These are phyloP conservation scores for Calonectris borealis DNA, from an alignment of 2,113 vertebrate species.

Conservation along the genomic window DNA sequence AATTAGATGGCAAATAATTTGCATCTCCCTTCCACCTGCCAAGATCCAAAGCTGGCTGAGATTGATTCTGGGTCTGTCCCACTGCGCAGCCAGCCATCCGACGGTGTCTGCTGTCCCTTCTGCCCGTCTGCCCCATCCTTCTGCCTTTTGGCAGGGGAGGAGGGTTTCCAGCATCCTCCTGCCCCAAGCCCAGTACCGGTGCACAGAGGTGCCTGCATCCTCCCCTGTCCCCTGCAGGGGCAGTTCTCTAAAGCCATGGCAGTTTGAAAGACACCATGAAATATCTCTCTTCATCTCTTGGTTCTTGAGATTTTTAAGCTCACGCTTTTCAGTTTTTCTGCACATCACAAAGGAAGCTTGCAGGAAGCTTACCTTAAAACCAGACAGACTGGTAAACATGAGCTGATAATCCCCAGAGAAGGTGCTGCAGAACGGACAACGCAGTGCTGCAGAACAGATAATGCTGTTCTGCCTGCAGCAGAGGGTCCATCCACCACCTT, in stretches of 20 bases:
- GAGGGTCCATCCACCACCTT: not conserved
- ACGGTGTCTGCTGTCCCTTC: not conserved
- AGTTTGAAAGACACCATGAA: not conserved
- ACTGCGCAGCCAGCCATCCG: not conserved
- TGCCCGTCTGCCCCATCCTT: not conserved
- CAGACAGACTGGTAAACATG: not conserved
- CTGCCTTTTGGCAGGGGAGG: not conserved
- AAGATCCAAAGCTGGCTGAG: not conserved
- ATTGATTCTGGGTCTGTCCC: not conserved
- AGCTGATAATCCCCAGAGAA: not conserved
- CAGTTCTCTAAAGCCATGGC: not conserved
- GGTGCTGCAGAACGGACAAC: no score
- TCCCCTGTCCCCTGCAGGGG: not conserved
- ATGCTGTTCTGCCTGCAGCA: not conserved
- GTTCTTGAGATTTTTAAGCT: not conserved
- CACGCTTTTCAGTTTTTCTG: not conserved
- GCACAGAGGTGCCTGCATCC: not conserved
- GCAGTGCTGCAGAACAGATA: not conserved
- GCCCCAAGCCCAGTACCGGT: fast-evolving
- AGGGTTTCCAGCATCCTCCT: not conserved
- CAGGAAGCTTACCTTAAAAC: not conserved
- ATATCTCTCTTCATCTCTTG: not conserved
- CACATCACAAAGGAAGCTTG: not conserved
- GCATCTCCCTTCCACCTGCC: not conserved
- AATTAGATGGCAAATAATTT: not conserved